Evolutionary conservation across 2,888 invertebrate species (phyloP).

Genomic region (Campoplex capitator): DNA sequence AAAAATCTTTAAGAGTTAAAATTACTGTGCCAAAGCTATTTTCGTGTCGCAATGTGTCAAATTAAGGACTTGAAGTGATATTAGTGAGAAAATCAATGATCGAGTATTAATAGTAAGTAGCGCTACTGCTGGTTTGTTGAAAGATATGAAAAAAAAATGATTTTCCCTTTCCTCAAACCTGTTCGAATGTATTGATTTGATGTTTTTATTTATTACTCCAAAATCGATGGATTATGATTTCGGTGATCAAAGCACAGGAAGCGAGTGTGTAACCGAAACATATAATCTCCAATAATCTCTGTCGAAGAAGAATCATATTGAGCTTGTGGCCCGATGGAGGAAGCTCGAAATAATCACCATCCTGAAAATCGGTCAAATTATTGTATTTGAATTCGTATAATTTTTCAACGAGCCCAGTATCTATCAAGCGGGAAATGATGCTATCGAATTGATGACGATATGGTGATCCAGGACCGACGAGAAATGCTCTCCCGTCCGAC

Average conservation of each 20-base stretch:
- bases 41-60: too few relatives aligned
- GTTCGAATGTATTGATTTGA: not conserved
- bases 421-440: not conserved
- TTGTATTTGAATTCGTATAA: slow-evolving; percentile 8
- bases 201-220: not conserved
- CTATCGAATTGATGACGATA: slow-evolving; percentile 2
- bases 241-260: not conserved
- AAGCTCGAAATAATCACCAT: not conserved
- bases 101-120: too few relatives aligned
- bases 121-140: too few relatives aligned
- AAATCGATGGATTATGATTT: not conserved
- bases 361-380: slow-evolving; percentile 3
- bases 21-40: too few relatives aligned
- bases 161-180: not conserved
- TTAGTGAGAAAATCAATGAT: too few relatives aligned
- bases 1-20: too few relatives aligned
- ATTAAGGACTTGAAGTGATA: too few relatives aligned
- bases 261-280: slow-evolving; percentile 1
- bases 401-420: slow-evolving; percentile 19
- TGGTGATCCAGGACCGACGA: slow-evolving; percentile 50
- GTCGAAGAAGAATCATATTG: slow-evolving; percentile 8
- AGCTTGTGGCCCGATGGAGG: not conserved
- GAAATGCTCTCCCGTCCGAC: slow-evolving; percentile 41
- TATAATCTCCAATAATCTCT: slow-evolving; percentile 1
- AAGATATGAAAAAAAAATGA: too few relatives aligned